Evolutionary conservation across 92 coral and sea anemone species (phyloP).

Genomic region (Zoanthus sansibaricus): DNA sequence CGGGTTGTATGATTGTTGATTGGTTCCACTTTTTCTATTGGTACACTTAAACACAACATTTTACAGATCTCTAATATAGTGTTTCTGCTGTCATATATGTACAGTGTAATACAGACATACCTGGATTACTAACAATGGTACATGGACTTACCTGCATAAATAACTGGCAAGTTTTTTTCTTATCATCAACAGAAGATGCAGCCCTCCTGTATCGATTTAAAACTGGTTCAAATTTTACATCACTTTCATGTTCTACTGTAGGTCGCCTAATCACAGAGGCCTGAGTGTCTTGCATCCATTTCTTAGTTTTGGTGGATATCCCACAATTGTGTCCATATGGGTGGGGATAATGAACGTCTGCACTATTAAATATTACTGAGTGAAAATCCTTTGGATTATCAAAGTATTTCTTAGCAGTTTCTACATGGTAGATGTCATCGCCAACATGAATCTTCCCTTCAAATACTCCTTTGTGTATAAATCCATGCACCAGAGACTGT

Average conservation of each 20-base stretch:
- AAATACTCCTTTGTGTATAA: conserved; percentile 85
- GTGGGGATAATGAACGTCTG: conserved; percentile 84
- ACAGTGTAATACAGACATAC: no score
- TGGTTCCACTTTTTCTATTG: no score
- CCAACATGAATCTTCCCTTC: conserved; percentile 91
- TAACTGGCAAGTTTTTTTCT: conserved; percentile 74
- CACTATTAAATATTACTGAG: conserved; percentile 87
- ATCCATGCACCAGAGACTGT: conserved; percentile 86
- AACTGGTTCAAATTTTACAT: conserved; percentile 62
- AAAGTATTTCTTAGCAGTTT: conserved; percentile 84
- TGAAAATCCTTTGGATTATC: conserved; percentile 76
- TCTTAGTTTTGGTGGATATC: conserved; percentile 70
- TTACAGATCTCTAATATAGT: no score
- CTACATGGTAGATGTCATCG: conserved; percentile 86
- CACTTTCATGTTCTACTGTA: conserved; percentile 20
- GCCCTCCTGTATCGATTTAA: conserved; percentile 86
- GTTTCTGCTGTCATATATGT: no score
- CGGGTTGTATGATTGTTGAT: no score
- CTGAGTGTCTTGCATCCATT: conserved; percentile 87
- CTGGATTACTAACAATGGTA: not conserved
- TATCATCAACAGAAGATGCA: conserved; percentile 15
- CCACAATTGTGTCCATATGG: conserved; percentile 85
- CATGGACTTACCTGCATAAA: conserved; percentile 72
- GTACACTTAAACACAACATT: no score
- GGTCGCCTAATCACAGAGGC: conserved; percentile 58